phyloP scores from a whole-genome alignment of 2,113 vertebrate genomes.

The Spilogale gracilis region DNA sequence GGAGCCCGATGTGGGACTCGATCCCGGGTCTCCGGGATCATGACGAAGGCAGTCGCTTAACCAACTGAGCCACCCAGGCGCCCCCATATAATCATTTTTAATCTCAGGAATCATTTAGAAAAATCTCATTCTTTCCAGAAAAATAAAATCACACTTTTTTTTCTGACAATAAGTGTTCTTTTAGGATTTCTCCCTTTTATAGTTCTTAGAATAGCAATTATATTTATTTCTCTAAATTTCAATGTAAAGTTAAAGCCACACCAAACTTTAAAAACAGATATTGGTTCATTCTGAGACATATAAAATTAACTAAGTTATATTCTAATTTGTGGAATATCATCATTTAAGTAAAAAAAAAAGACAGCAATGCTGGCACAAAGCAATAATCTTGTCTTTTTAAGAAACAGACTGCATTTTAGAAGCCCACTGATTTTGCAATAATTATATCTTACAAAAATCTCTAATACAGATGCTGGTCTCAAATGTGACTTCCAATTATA shows the following conservation, averaged over 20 bases:
- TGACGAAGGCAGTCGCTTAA: too few relatives aligned
- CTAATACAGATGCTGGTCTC: background rate
- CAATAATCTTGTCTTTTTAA: background rate
- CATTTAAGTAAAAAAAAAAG: background rate
- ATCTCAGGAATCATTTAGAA: constrained; percentile 41
- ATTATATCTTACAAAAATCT: background rate
- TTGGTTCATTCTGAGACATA: background rate
- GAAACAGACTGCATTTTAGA: background rate
- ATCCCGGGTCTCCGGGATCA: too few relatives aligned
- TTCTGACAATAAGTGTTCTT: background rate
- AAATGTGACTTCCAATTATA: background rate
- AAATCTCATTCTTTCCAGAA: background rate
- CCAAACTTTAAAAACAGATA: background rate
- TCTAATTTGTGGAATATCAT: background rate
- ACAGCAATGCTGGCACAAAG: background rate
- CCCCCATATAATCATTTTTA: constrained; percentile 3
- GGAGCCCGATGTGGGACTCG: too few relatives aligned
- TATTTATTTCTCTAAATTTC: background rate
- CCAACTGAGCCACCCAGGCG: too few relatives aligned
- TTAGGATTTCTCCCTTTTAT: background rate
- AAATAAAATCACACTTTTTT: background rate
- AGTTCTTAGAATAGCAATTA: constrained; percentile 5
- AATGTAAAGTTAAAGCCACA: background rate
- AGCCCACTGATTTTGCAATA: background rate
- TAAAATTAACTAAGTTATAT: constrained; percentile 11